Conservation (phyloP, 2,888 invertebrate genomes). For the Hofmannophila pseudospretella region DNA sequence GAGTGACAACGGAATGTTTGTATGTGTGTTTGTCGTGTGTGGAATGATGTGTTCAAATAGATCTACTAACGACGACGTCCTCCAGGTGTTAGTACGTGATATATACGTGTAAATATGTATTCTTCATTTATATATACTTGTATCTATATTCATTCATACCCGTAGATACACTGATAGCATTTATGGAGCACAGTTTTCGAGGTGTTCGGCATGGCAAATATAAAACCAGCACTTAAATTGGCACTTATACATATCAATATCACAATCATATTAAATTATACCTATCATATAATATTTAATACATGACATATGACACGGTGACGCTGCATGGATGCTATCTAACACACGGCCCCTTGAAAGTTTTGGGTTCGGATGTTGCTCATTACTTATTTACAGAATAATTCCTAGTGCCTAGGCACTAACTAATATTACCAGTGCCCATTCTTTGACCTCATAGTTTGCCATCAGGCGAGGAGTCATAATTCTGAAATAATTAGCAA, state of each 20-base stretch:
- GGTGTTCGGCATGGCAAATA: not conserved
- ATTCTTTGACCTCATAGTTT: no score
- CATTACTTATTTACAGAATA: no score
- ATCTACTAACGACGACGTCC: not conserved
- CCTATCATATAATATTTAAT: not conserved
- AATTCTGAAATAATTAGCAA: no score
- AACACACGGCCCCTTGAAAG: no score
- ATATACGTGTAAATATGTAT: slow-evolving; percentile 7
- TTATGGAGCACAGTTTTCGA: slow-evolving; percentile 9
- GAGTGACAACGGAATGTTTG: slow-evolving; percentile 9
- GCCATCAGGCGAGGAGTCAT: no score
- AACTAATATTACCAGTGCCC: no score
- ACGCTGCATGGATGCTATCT: slow-evolving; percentile 13
- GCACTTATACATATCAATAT: no score
- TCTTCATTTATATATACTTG: not conserved
- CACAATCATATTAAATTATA: not conserved
- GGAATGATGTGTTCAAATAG: slow-evolving; percentile 3
- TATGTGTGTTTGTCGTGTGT: slow-evolving; percentile 13
- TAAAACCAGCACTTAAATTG: not conserved
- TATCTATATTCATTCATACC: slow-evolving; percentile 1
- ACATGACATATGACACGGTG: slow-evolving; percentile 1
- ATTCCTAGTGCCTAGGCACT: no score
- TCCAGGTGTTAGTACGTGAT: slow-evolving; percentile 1
- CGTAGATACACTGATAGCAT: slow-evolving; percentile 10
- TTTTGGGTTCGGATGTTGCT: no score